Conservation (phyloP, 2,888 invertebrate species). For the Spatulosminthurus flaviceps region DNA sequence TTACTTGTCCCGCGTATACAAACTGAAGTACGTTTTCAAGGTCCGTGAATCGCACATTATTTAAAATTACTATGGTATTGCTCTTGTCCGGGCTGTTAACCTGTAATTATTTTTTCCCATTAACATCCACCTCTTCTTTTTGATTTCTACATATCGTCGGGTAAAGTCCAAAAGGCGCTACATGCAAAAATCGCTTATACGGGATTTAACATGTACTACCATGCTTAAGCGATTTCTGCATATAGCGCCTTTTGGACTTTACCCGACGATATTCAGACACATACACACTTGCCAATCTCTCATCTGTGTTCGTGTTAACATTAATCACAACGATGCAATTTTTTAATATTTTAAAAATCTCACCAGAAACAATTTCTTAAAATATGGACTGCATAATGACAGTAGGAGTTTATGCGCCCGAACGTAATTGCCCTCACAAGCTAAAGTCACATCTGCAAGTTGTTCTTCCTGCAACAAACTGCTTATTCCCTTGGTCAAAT, state of each 20-base stretch:
- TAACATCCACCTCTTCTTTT: no score
- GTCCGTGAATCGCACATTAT: conserved; percentile 57
- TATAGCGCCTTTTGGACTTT: no score
- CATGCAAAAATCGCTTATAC: no score
- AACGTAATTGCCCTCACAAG: conserved; percentile 58
- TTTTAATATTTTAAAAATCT: background rate
- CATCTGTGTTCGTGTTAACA: background rate
- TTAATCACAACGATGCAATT: no score
- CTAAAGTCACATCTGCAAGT: conserved; percentile 53
- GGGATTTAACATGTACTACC: no score
- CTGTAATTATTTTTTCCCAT: conserved; percentile 7
- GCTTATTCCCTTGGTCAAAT: conserved; percentile 48
- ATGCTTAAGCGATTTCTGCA: no score
- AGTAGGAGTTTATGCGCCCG: conserved; percentile 56
- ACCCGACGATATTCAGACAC: background rate
- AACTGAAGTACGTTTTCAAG: conserved; percentile 57
- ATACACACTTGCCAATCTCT: background rate
- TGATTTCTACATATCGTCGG: no score
- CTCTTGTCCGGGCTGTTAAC: background rate
- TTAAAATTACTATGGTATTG: conserved; percentile 53
- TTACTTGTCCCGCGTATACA: conserved; percentile 60
- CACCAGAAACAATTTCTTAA: conserved; percentile 61
- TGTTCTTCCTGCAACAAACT: conserved; percentile 41
- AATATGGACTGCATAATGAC: conserved; percentile 59
- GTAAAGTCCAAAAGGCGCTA: no score